A percentile compares a stretch with the other conserved stretches of the same genome.
Conservation (phyloP, 2,888 invertebrate species). For the Sesia apiformis region DNA sequence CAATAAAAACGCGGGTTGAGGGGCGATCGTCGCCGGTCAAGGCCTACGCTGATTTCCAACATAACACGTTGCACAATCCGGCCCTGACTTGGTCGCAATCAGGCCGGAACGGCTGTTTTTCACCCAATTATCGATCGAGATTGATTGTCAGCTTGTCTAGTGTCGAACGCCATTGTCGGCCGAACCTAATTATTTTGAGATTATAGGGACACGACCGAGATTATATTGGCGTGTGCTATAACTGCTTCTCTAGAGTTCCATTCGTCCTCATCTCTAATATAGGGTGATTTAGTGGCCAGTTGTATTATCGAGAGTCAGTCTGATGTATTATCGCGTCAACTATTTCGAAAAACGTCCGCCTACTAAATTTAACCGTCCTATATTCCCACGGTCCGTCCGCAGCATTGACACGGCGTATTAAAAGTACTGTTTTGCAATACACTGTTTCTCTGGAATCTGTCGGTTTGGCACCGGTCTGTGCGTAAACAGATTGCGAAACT, state of each 20-base stretch:
- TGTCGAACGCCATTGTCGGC: constrained; percentile 6
- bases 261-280: no score
- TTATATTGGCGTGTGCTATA: constrained; percentile 5
- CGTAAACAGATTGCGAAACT: constrained; percentile 60
- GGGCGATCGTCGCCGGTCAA: constrained; percentile 52
- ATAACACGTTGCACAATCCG: constrained; percentile 50
- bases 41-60: constrained; percentile 54
- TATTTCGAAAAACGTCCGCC: constrained; percentile 30
- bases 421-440: constrained; percentile 42
- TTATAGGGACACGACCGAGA: constrained; percentile 5
- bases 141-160: constrained; percentile 10
- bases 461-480: constrained; percentile 44
- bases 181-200: neutral
- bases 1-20: constrained; percentile 43
- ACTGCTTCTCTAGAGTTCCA: neutral
- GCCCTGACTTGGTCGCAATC: constrained; percentile 63
- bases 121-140: constrained; percentile 49
- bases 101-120: constrained; percentile 67
- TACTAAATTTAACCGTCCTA: constrained; percentile 47
- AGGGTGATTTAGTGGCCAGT: no score
- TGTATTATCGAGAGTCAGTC: constrained; percentile 6
- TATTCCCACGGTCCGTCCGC: constrained; percentile 47
- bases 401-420: constrained; percentile 35
- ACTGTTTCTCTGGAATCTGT: constrained; percentile 38
- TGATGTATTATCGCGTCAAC: constrained; percentile 4